Percentiles rank a stretch among this genome's conserved stretches.
Conservation (phyloP, 1,140 invertebrate species). For the fruit fly (Drosophila melanogaster) region DNA sequence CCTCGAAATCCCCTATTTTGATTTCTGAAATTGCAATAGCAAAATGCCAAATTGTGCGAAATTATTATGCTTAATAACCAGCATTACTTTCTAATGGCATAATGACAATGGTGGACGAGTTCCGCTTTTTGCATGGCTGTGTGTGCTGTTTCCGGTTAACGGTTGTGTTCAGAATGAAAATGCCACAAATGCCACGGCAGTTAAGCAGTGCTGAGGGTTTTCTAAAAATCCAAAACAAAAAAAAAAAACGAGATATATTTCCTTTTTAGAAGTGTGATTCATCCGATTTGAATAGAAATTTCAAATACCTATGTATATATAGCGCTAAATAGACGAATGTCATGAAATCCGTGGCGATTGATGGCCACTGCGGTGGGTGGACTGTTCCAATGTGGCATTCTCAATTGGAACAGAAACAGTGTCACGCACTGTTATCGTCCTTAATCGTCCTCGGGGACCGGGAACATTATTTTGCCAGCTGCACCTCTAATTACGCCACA, state of each 20-base stretch:
- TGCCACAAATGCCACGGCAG: background rate
- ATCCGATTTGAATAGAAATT: too few species aligned
- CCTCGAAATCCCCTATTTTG: background rate
- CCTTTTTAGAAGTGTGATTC: background rate
- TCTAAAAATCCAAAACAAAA: too few species aligned
- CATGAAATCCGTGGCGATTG: constrained; percentile 6
- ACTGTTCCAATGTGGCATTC: background rate
- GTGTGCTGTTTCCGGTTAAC: constrained; percentile 2
- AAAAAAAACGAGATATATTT: too few species aligned
- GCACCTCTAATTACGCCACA: constrained; percentile 44
- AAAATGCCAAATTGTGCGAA: constrained; percentile 11
- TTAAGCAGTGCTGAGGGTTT: background rate
- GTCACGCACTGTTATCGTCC: constrained; percentile 26
- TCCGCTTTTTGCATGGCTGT: constrained; percentile 4
- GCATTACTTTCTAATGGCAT: background rate
- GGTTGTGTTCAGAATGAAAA: background rate
- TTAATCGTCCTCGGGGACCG: constrained; percentile 12
- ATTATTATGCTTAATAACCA: constrained; percentile 25
- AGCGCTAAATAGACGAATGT: constrained; percentile 3
- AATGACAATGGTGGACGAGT: constrained; percentile 13
- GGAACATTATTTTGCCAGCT: constrained; percentile 21
- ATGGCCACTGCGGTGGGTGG: background rate
- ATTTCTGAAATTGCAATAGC: constrained; percentile 8
- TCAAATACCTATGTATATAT: too few species aligned
- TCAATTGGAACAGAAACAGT: constrained; percentile 15